Evolutionary conservation across 2,113 vertebrate species (phyloP).

Genomic region (Opisthocomus hoazin): DNA sequence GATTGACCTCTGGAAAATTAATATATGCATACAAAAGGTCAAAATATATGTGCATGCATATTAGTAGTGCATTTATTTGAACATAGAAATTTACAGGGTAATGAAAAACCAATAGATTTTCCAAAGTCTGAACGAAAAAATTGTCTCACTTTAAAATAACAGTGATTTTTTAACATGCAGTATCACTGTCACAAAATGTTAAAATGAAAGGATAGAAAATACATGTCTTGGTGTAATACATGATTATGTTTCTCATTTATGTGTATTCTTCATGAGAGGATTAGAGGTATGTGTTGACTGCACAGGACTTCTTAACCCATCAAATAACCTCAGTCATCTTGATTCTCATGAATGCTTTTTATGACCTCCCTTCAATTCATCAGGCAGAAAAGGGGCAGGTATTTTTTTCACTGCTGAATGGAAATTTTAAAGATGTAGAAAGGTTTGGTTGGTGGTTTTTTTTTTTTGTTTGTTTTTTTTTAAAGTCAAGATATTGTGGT

Average conservation of each 20-base stretch:
- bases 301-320: background rate
- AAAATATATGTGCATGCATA: background rate
- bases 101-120: background rate
- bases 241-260: background rate
- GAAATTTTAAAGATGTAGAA: background rate
- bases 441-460: background rate
- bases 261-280: background rate
- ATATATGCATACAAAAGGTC: background rate
- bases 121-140: background rate
- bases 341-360: background rate
- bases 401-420: background rate
- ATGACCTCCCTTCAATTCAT: background rate
- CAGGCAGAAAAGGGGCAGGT: background rate
- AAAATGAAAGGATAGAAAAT: background rate
- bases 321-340: background rate
- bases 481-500: background rate
- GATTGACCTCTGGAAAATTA: fast-evolving
- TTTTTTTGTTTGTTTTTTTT: background rate
- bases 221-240: background rate
- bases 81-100: background rate
- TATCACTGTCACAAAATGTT: background rate
- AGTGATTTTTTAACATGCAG: background rate
- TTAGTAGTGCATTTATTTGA: background rate
- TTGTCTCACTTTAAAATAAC: background rate
- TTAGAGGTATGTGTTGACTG: background rate